phyloP scores from a whole-genome alignment of 2,797 vertebrate species.

The Vultur gryphus region DNA sequence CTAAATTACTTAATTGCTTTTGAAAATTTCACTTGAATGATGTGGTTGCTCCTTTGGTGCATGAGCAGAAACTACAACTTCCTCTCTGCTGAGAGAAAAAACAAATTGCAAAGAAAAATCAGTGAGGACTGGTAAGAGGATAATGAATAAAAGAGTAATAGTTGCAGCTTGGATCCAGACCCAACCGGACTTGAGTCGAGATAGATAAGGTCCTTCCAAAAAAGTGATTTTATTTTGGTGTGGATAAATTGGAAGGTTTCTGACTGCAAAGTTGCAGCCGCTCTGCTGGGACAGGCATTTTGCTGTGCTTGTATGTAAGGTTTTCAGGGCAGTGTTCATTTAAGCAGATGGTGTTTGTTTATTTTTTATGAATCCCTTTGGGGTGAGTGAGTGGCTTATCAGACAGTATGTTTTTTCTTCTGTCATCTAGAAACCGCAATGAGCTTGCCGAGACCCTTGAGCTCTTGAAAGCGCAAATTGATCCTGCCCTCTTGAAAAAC shows the following conservation, averaged over 20 bases:
- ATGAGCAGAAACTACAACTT: not conserved
- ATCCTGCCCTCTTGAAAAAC: constrained; percentile 81
- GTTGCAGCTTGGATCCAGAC: not conserved
- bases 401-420: constrained; percentile 9
- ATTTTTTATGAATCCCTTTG: not conserved
- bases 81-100: not conserved
- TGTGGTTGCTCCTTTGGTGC: not conserved
- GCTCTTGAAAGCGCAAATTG: constrained; percentile 90
- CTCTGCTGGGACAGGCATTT: not conserved
- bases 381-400: not conserved
- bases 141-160: not conserved
- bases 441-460: constrained; percentile 93
- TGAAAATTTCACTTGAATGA: not conserved
- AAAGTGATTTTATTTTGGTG: not conserved
- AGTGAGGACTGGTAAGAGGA: not conserved
- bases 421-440: constrained; percentile 84
- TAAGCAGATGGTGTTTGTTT: not conserved
- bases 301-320: not conserved
- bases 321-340: not conserved
- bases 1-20: not conserved
- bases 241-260: not conserved
- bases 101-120: not conserved
- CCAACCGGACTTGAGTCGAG: not conserved
- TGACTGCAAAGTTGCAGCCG: not conserved
- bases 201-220: not conserved